These are phyloP conservation scores for Leucania comma DNA, from an alignment of 2,888 invertebrate species.

Conservation along the genomic window DNA sequence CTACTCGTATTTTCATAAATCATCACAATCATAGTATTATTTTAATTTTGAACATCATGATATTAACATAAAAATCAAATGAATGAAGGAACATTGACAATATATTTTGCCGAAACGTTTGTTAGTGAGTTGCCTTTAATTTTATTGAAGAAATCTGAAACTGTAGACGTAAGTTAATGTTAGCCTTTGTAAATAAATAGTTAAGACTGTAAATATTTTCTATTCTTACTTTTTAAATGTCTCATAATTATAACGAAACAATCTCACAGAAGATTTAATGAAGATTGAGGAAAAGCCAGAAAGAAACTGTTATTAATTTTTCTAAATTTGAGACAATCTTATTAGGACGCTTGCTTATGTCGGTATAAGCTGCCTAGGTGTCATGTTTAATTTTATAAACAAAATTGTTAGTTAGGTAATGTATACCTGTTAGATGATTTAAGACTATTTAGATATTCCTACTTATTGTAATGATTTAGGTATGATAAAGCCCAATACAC, in stretches of 20 bases:
- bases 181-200: constrained; percentile 72
- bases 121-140: constrained; percentile 51
- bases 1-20: constrained; percentile 26
- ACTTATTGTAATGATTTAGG: constrained; percentile 54
- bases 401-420: constrained; percentile 58
- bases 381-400: constrained; percentile 72
- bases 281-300: constrained; percentile 2
- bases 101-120: constrained; percentile 44
- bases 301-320: constrained; percentile 23
- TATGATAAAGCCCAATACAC: constrained; percentile 41
- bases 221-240: constrained; percentile 59
- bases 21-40: constrained; percentile 25
- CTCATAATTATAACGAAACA: constrained; percentile 45
- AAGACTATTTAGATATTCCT: constrained; percentile 62
- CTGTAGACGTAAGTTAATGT: constrained; percentile 55
- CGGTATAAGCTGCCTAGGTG: constrained; percentile 56
- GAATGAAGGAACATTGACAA: constrained; percentile 21
- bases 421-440: constrained; percentile 62
- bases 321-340: constrained; percentile 31
- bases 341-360: constrained; percentile 56
- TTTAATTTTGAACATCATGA: constrained; percentile 35
- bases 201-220: constrained; percentile 75
- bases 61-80: constrained; percentile 26
- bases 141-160: constrained; percentile 64
- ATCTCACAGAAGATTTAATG: constrained; percentile 33